Conservation (phyloP, 2,113 vertebrate genomes). For the Benitochromis conjunctus region DNA sequence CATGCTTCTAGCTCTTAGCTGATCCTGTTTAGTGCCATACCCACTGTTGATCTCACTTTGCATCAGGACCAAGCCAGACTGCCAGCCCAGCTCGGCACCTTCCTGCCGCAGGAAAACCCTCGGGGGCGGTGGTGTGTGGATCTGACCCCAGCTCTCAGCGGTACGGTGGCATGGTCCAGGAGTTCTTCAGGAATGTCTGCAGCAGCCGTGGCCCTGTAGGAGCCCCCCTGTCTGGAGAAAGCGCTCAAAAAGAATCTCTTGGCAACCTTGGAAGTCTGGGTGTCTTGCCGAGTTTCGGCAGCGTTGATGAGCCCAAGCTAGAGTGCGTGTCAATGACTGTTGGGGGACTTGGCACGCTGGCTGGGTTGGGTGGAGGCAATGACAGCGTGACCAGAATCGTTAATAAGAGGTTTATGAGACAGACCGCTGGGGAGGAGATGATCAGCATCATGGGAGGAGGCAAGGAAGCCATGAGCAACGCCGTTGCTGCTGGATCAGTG, state of each 20-base stretch:
- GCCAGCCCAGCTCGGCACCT: conserved; percentile 63
- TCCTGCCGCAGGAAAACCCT: conserved; percentile 69
- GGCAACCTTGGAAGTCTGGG: neutral
- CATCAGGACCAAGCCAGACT: conserved; percentile 29
- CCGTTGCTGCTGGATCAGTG: conserved; percentile 61
- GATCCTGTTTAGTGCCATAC: neutral
- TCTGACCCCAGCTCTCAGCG: conserved; percentile 78
- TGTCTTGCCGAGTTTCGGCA: neutral
- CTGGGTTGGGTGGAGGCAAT: conserved; percentile 31
- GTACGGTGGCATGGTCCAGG: conserved; percentile 84
- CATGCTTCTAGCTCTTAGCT: neutral
- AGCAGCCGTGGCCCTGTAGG: conserved; percentile 60
- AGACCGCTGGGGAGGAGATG: conserved; percentile 79
- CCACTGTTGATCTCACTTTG: neutral
- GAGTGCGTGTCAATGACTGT: conserved; percentile 55
- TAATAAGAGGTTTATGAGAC: conserved; percentile 87
- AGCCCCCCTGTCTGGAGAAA: conserved; percentile 48
- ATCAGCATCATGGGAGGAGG: conserved; percentile 58
- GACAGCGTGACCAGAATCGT: conserved; percentile 82
- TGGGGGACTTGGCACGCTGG: conserved; percentile 44
- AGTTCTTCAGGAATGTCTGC: conserved; percentile 89
- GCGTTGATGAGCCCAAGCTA: conserved; percentile 77
- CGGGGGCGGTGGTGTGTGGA: neutral
- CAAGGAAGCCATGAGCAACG: conserved; percentile 65
- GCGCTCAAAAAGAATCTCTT: conserved; percentile 49